Percentiles rank a stretch among this genome's conserved stretches.
These are phyloP conservation scores for Incurvaria masculella DNA, from an alignment of 2,888 invertebrate species.

Conservation along the genomic window DNA sequence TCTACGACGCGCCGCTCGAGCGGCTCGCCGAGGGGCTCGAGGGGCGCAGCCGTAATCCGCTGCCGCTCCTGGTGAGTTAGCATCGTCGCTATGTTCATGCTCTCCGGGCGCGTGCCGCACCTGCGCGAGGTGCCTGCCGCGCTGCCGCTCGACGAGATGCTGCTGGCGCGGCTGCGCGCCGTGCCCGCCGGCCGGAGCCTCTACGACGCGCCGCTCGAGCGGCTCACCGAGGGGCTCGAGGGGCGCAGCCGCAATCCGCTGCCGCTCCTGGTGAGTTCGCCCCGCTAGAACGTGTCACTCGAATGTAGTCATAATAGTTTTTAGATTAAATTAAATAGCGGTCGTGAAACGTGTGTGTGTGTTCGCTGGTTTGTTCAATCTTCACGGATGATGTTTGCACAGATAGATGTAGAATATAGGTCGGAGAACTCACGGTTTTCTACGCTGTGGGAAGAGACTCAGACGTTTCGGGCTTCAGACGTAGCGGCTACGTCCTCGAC, in stretches of 20 bases:
- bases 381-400: no score
- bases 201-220: conserved; percentile 54
- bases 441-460: no score
- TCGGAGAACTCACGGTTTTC: no score
- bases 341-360: no score
- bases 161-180: conserved; percentile 64
- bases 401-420: no score
- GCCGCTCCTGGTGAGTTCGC: conserved; percentile 63
- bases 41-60: conserved; percentile 77
- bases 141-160: conserved; percentile 70
- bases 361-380: no score
- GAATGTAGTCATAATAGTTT: no score
- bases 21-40: conserved; percentile 70
- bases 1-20: conserved; percentile 56
- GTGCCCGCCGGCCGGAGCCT: conserved; percentile 44
- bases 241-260: conserved; percentile 80
- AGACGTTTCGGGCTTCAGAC: no score
- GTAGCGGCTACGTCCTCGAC: no score
- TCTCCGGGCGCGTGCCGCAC: conserved; percentile 86
- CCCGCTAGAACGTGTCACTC: no score
- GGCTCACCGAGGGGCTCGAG: conserved; percentile 69
- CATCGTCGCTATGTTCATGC: conserved; percentile 80
- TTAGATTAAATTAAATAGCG: no score
- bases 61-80: conserved; percentile 67
- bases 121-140: conserved; percentile 56